Conservation (phyloP, 2,113 vertebrate genomes). For the Nerophis lumbriciformis region DNA sequence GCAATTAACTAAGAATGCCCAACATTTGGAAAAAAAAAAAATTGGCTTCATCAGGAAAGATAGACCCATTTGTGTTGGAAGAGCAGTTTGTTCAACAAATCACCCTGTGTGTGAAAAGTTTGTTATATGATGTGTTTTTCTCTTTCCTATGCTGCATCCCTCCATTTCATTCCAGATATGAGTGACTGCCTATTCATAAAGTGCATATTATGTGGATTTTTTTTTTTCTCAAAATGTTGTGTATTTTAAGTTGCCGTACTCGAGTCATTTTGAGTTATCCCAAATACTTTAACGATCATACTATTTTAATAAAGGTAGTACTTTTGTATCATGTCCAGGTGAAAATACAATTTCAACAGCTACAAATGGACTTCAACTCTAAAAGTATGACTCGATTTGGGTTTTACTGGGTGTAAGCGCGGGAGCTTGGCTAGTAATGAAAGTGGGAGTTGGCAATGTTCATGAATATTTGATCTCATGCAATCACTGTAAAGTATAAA, state of each 20-base stretch:
- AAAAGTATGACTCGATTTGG: no score
- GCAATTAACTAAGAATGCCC: neutral
- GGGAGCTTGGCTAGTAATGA: neutral
- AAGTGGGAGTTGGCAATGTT: neutral
- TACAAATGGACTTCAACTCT: no score
- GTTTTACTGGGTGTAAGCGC: neutral
- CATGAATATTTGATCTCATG: slow-evolving; percentile 15
- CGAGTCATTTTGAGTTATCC: no score
- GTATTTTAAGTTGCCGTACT: neutral
- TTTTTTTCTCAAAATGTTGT: neutral
- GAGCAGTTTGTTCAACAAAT: neutral
- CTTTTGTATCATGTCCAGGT: no score
- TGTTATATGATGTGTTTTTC: neutral
- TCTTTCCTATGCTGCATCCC: neutral
- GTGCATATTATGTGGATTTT: neutral
- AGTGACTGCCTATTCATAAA: neutral
- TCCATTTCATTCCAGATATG: neutral
- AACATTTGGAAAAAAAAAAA: neutral
- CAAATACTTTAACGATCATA: neutral
- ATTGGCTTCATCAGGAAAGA: neutral
- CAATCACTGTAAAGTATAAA: slow-evolving; percentile 11
- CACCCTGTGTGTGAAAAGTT: neutral
- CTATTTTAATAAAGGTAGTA: neutral
- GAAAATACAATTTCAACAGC: no score
- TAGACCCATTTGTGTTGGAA: neutral